A percentile compares a stretch with the other conserved stretches of the same genome.
phyloP scores from a whole-genome alignment of 2,797 vertebrate genomes.

The Arvicola amphibius region DNA sequence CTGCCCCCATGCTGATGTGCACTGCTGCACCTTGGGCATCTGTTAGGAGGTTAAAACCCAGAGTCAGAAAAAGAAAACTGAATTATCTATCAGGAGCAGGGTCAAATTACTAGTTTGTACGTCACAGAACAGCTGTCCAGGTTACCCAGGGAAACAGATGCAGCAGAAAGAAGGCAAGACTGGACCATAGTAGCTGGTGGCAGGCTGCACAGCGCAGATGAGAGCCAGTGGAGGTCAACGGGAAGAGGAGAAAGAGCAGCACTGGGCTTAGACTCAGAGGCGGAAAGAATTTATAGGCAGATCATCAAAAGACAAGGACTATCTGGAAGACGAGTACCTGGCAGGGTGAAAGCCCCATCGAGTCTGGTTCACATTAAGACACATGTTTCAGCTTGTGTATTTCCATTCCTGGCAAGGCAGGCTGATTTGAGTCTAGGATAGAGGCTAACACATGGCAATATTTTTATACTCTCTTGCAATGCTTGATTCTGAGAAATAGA shows the following conservation, averaged over 20 bases:
- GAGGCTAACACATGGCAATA: slow-evolving; percentile 62
- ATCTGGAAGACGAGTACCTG: slow-evolving; percentile 68
- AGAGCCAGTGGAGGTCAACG: slow-evolving; percentile 2
- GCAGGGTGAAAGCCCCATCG: slow-evolving; percentile 43
- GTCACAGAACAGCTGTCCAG: not conserved
- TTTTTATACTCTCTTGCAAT: slow-evolving; percentile 58
- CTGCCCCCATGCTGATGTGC: not conserved
- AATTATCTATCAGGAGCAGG: slow-evolving; percentile 56
- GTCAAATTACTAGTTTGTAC: slow-evolving; percentile 18
- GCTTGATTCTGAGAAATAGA: slow-evolving; percentile 58
- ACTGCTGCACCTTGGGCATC: not conserved
- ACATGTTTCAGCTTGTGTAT: not conserved
- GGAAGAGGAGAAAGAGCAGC: not conserved
- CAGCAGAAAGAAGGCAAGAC: slow-evolving; percentile 49
- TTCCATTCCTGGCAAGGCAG: slow-evolving; percentile 29
- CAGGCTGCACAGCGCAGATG: slow-evolving; percentile 4
- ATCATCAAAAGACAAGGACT: slow-evolving; percentile 72
- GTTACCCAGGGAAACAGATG: slow-evolving; percentile 23
- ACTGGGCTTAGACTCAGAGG: not conserved
- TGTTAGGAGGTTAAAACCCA: slow-evolving; percentile 28
- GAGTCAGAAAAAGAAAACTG: slow-evolving; percentile 66
- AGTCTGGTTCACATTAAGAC: slow-evolving; percentile 76
- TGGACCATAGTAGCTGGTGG: slow-evolving; percentile 27
- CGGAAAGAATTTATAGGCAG: slow-evolving; percentile 71
- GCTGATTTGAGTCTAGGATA: not conserved